These are phyloP conservation scores for Hexactinellida sp. DNA, from an alignment of 37 sponge, comb jelly and placozoan species.

Conservation along the genomic window DNA sequence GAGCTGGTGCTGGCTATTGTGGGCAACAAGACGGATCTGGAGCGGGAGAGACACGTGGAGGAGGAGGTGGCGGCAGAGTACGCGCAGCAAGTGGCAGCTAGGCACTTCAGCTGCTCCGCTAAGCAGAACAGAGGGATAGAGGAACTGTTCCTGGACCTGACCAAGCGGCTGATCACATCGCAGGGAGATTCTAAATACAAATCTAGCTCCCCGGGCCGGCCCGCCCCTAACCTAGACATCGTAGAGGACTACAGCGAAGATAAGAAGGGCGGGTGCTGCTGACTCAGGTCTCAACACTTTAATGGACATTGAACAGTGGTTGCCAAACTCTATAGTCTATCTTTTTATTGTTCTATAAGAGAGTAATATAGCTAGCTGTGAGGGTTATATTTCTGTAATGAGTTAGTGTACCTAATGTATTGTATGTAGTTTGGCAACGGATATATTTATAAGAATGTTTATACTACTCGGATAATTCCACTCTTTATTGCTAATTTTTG, in stretches of 20 bases:
- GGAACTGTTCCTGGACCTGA: slow-evolving; percentile 84
- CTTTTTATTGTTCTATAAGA: neutral
- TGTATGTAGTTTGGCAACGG: neutral
- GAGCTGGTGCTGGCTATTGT: slow-evolving; percentile 65
- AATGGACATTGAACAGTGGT: slow-evolving; percentile 2
- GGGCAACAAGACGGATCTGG: slow-evolving; percentile 95
- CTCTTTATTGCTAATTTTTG: no score
- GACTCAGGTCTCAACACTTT: neutral
- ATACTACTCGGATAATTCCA: neutral
- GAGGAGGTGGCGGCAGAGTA: slow-evolving; percentile 64
- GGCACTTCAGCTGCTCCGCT: slow-evolving; percentile 79
- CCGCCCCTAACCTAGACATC: neutral
- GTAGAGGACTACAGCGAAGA: neutral
- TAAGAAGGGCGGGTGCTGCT: neutral
- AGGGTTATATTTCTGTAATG: neutral
- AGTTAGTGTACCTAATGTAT: no score
- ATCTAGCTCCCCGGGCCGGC: neutral
- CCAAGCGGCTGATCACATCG: slow-evolving; percentile 22
- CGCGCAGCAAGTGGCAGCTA: slow-evolving; percentile 75
- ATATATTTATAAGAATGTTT: neutral
- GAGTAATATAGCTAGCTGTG: neutral
- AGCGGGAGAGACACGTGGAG: slow-evolving; percentile 68
- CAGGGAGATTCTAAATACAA: neutral
- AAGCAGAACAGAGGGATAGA: slow-evolving; percentile 84
- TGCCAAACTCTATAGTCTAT: neutral